Evolutionary conservation across 1,140 invertebrate genomes (phyloP).

Genomic region (Steinernema feltiae): DNA sequence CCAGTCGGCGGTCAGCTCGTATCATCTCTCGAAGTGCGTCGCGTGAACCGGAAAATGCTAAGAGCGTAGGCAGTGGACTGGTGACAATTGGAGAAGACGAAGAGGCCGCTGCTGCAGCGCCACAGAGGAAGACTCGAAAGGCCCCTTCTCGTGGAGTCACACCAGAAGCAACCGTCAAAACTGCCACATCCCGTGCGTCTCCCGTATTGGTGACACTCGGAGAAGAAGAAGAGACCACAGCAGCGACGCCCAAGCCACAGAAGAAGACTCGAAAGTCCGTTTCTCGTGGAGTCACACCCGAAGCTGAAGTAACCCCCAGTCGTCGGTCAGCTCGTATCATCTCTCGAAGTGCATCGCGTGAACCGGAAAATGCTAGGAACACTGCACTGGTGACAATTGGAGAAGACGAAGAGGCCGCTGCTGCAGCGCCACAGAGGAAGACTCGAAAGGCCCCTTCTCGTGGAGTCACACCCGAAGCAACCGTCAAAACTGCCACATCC

Average conservation of each 20-base stretch:
- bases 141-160: background rate
- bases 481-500: too few relatives aligned
- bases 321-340: background rate
- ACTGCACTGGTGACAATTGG: too few relatives aligned
- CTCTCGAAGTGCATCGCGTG: background rate
- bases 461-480: background rate
- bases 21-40: background rate
- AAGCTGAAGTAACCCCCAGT: background rate
- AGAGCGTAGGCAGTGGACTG: background rate
- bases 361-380: background rate
- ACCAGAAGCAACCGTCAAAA: background rate
- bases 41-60: background rate
- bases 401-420: background rate
- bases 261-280: background rate
- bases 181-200: too few relatives aligned
- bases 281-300: background rate
- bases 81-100: background rate
- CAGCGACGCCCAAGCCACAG: background rate
- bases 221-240: background rate
- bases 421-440: background rate
- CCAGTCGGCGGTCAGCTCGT: background rate
- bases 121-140: background rate
- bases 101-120: background rate
- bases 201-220: background rate
- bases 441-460: background rate